Percentiles rank a stretch among this genome's conserved stretches.
These are phyloP conservation scores for Chrysodeixis includens DNA, from an alignment of 2,888 invertebrate genomes.

Conservation along the genomic window DNA sequence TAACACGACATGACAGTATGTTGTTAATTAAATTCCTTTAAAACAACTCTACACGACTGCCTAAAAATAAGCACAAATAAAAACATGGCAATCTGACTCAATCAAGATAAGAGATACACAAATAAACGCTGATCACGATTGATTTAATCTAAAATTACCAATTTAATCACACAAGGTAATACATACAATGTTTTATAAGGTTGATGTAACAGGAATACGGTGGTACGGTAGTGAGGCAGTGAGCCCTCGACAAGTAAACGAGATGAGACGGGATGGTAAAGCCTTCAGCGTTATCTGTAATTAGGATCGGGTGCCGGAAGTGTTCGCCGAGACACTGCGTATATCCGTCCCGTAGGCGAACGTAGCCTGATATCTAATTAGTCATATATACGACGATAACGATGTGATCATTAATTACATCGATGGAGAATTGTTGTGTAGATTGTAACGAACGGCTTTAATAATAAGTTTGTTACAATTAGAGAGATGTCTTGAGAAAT, in stretches of 20 bases:
- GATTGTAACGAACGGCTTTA: not conserved
- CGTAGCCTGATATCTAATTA: conserved; percentile 53
- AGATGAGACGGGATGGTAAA: conserved; percentile 73
- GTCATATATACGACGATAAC: conserved; percentile 49
- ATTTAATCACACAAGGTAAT: conserved; percentile 33
- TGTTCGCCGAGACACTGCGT: conserved; percentile 72
- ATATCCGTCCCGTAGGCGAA: conserved; percentile 60
- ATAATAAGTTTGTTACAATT: not conserved
- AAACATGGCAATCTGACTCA: not conserved
- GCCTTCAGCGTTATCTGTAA: conserved; percentile 81
- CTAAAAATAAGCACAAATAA: conserved; percentile 1
- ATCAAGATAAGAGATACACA: conserved; percentile 2
- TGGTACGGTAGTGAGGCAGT: conserved; percentile 44
- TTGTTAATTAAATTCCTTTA: not conserved
- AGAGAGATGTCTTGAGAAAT: not conserved
- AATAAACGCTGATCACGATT: conserved; percentile 6
- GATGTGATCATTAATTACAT: conserved; percentile 45
- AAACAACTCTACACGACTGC: conserved; percentile 1
- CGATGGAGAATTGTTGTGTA: conserved; percentile 26
- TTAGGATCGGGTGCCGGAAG: conserved; percentile 83
- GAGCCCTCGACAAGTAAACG: conserved; percentile 69
- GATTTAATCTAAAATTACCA: conserved; percentile 7
- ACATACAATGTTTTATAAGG: conserved; percentile 48
- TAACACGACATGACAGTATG: not conserved
- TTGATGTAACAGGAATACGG: conserved; percentile 50